Conservation (phyloP, 2,888 invertebrate species). For the Slavum lentiscoides region DNA sequence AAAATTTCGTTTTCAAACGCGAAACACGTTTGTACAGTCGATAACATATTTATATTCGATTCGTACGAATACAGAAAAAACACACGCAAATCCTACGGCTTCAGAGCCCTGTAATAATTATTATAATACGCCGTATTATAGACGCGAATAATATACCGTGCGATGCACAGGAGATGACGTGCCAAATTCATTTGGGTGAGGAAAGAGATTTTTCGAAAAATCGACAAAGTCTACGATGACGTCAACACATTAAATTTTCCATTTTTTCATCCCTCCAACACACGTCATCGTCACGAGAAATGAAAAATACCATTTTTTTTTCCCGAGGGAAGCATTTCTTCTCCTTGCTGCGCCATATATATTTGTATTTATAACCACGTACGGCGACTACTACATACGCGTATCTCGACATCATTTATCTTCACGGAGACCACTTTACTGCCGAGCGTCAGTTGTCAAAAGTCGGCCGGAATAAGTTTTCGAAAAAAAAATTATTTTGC, state of each 20-base stretch:
- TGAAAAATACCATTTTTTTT: slow-evolving; percentile 8
- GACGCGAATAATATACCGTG: no score
- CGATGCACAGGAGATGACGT: no score
- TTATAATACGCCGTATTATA: no score
- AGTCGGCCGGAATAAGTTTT: not conserved
- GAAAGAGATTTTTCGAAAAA: not conserved
- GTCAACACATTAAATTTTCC: slow-evolving; percentile 21
- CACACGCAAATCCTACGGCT: no score
- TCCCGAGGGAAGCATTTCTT: not conserved
- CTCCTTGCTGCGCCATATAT: no score
- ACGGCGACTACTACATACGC: not conserved
- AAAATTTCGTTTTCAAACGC: no score
- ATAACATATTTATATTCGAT: no score
- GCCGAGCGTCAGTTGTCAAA: not conserved
- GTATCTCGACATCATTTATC: slow-evolving; percentile 1
- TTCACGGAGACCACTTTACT: not conserved
- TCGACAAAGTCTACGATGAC: not conserved
- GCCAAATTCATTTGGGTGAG: not conserved
- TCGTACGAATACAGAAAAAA: no score
- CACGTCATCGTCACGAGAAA: not conserved
- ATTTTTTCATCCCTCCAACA: not conserved
- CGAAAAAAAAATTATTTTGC: no score
- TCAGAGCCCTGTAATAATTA: no score
- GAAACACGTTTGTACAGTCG: no score
- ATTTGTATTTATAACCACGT: no score